A percentile compares a stretch with the other conserved stretches of the same genome.
Conservation (phyloP, 2,888 invertebrate species). For the Spatulosminthurus flaviceps region DNA sequence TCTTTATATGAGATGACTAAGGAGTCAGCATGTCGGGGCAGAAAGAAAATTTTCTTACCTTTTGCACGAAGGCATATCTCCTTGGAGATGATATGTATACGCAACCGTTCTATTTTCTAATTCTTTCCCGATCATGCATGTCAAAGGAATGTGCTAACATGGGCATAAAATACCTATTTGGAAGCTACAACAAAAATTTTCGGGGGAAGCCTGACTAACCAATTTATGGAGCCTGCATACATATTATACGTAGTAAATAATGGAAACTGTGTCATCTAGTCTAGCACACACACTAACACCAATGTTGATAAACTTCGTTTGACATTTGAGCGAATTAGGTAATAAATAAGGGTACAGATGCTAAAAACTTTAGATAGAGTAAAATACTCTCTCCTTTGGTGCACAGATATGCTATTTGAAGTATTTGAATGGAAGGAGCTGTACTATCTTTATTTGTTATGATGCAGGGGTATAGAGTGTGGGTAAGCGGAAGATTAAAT, state of each 20-base stretch:
- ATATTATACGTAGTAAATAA: no score
- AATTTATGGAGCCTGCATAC: no score
- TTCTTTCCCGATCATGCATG: no score
- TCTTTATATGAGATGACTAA: neutral
- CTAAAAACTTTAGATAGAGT: neutral
- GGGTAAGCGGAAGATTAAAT: constrained; percentile 2
- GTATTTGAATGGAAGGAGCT: neutral
- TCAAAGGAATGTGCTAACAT: no score
- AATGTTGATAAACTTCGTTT: neutral
- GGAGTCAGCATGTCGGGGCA: neutral
- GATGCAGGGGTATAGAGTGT: neutral
- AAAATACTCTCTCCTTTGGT: neutral
- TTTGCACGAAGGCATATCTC: neutral
- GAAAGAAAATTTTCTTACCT: neutral
- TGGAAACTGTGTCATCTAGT: neutral
- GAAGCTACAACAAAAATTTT: no score
- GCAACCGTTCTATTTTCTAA: no score
- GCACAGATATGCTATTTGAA: neutral
- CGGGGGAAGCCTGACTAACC: no score
- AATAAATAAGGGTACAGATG: constrained; percentile 1
- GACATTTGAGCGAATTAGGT: neutral
- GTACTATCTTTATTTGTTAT: neutral
- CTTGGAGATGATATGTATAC: no score
- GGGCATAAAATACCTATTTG: no score
- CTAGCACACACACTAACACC: neutral